phyloP scores from a whole-genome alignment of 2,113 vertebrate species.

The Propithecus coquereli region DNA sequence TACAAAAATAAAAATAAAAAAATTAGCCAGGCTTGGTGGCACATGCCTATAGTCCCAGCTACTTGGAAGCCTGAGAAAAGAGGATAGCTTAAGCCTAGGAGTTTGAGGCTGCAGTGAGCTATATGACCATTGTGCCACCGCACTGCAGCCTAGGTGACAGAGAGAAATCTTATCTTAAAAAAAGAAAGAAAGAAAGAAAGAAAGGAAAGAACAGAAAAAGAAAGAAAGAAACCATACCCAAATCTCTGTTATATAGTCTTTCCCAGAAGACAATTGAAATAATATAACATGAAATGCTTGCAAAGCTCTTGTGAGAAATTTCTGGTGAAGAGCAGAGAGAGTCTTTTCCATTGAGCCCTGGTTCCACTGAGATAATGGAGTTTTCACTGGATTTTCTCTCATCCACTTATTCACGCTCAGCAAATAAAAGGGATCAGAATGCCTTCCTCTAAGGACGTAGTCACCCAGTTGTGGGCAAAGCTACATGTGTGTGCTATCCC shows the following conservation, averaged over 20 bases:
- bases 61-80: no score
- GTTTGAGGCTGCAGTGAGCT: no score
- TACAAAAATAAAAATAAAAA: no score
- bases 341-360: background rate
- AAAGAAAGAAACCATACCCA: no score
- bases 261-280: background rate
- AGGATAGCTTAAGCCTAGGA: no score
- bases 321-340: background rate
- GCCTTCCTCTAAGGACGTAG: background rate
- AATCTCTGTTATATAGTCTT: background rate
- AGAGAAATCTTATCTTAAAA: no score
- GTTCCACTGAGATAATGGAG: background rate
- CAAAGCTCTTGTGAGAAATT: background rate
- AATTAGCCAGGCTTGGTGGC: no score
- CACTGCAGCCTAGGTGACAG: no score
- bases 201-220: no score
- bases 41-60: no score
- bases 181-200: no score
- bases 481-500: background rate
- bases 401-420: background rate
- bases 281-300: background rate
- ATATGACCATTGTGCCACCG: no score
- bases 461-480: background rate
- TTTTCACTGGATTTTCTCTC: background rate
- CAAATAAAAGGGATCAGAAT: background rate